These are phyloP conservation scores for Zaprionus camerounensis DNA, from an alignment of 1,140 invertebrate species.

Conservation along the genomic window DNA sequence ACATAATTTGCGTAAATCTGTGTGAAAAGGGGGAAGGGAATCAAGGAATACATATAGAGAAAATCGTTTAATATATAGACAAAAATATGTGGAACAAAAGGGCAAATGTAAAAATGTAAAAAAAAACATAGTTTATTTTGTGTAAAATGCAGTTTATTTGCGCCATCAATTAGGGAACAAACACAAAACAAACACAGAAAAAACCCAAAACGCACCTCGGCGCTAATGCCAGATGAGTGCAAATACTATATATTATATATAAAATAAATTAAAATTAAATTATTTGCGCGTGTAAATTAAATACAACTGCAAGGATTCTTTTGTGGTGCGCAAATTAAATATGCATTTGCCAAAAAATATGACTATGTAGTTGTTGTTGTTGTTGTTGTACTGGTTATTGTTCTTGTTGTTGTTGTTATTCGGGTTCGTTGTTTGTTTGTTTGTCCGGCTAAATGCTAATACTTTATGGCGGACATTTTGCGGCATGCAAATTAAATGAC, in stretches of 20 bases:
- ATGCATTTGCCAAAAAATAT: slow-evolving; percentile 33
- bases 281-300: slow-evolving; percentile 51
- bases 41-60: slow-evolving; percentile 40
- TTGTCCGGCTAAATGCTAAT: slow-evolving; percentile 73
- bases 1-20: slow-evolving; percentile 84
- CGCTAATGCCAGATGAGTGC: not conserved
- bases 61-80: slow-evolving; percentile 60
- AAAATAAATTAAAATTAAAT: slow-evolving; percentile 48
- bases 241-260: slow-evolving; percentile 21
- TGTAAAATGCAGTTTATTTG: slow-evolving; percentile 31
- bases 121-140: slow-evolving; percentile 13
- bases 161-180: slow-evolving; percentile 43
- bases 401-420: slow-evolving; percentile 7
- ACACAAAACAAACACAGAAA: not conserved
- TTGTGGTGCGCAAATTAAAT: slow-evolving; percentile 35
- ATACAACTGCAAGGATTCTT: slow-evolving; percentile 8
- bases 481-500: slow-evolving; percentile 69
- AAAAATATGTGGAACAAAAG: slow-evolving; percentile 45
- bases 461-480: slow-evolving; percentile 65
- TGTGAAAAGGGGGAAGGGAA: slow-evolving; percentile 33
- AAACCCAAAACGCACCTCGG: slow-evolving; percentile 14
- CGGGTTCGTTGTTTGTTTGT: slow-evolving; percentile 67
- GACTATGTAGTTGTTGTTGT: not conserved
- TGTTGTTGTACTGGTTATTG: slow-evolving; percentile 1
- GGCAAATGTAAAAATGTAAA: slow-evolving; percentile 6